A percentile compares a stretch with the other conserved stretches of the same genome.
These are phyloP conservation scores for Potamarius usumacintae DNA, from an alignment of 2,113 vertebrate genomes.

Conservation along the genomic window DNA sequence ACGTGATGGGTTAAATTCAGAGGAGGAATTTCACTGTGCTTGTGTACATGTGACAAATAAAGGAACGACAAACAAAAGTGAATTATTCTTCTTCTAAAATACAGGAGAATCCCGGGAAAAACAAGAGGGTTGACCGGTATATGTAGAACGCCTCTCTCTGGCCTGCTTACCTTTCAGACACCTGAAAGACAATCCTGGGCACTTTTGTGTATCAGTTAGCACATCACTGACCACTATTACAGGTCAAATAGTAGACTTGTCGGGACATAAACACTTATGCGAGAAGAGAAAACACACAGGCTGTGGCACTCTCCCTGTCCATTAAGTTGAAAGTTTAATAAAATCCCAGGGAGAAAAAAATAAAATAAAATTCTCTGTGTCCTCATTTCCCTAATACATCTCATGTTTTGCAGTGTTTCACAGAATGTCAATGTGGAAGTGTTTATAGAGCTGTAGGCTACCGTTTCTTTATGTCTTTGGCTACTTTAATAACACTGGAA, in stretches of 20 bases:
- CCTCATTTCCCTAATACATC: background rate
- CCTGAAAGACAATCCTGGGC: background rate
- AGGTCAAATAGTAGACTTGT: background rate
- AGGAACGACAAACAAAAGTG: no score
- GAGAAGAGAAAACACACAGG: background rate
- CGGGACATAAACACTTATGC: background rate
- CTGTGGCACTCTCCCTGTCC: background rate
- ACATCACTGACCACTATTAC: background rate
- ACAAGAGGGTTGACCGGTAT: no score
- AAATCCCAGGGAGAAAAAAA: background rate
- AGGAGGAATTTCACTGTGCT: no score
- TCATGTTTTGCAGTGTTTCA: background rate
- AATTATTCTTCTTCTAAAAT: no score
- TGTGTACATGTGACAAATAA: no score
- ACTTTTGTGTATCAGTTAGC: background rate
- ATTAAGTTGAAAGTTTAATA: background rate
- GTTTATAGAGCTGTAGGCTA: background rate
- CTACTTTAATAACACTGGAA: background rate
- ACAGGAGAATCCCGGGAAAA: no score
- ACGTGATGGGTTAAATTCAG: no score
- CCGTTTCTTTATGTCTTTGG: background rate
- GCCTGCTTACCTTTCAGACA: background rate
- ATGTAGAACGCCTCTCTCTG: background rate
- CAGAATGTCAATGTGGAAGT: background rate
- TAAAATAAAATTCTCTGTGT: background rate